A percentile compares a stretch with the other conserved stretches of the same genome.
Evolutionary conservation across 1,140 invertebrate genomes (phyloP).

Genomic region (Bathynomus jamesi): DNA sequence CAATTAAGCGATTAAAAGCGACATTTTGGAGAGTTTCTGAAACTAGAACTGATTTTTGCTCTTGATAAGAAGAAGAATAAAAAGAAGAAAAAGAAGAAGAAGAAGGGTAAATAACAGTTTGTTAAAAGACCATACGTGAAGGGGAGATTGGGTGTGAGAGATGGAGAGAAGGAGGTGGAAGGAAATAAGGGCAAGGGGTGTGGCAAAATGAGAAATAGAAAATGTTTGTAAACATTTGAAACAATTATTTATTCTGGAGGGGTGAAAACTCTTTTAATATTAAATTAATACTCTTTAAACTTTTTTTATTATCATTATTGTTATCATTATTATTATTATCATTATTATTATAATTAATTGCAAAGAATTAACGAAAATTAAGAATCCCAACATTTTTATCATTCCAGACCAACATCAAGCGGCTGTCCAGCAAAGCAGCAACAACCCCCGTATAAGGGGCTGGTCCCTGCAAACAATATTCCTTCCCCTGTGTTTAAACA

Average conservation of each 20-base stretch:
- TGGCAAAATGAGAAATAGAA: neutral
- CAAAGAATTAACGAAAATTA: neutral
- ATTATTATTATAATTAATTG: neutral
- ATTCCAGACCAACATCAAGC: slow-evolving; percentile 24
- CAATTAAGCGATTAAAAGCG: no score
- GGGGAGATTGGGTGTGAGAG: no score
- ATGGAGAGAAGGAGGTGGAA: no score
- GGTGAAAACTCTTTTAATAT: neutral
- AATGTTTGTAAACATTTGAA: neutral
- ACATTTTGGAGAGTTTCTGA: no score
- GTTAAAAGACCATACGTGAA: no score
- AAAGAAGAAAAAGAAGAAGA: no score
- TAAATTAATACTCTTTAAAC: neutral
- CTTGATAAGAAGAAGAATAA: no score
- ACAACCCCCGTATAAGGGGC: slow-evolving; percentile 16
- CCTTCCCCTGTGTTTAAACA: neutral
- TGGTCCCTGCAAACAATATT: neutral
- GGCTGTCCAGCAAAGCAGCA: slow-evolving; percentile 22
- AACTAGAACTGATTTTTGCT: no score
- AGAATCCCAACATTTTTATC: neutral
- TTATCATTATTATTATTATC: neutral
- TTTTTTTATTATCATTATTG: neutral
- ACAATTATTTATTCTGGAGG: no score
- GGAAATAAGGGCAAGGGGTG: no score
- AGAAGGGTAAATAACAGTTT: no score